These are phyloP conservation scores for Heliconius cydno DNA, from an alignment of 2,888 invertebrate species.

Conservation along the genomic window DNA sequence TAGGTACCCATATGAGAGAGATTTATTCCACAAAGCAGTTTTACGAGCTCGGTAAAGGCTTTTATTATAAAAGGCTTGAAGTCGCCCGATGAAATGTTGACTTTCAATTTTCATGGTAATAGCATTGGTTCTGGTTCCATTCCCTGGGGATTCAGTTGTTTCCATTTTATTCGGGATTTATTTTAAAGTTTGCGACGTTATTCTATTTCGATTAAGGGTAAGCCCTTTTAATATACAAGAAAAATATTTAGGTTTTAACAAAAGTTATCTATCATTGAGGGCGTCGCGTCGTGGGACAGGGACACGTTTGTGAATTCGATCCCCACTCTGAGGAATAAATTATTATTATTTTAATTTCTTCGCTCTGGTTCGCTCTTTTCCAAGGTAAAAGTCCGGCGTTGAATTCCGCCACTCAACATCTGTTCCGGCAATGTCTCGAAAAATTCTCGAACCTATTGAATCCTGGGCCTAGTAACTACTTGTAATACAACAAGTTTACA, in stretches of 20 bases:
- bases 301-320: too few relatives aligned
- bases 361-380: too few relatives aligned
- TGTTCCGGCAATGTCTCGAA: too few relatives aligned
- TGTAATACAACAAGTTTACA: neutral
- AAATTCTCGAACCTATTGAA: neutral
- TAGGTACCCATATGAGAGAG: constrained; percentile 25
- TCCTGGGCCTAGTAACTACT: neutral
- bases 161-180: constrained; percentile 36
- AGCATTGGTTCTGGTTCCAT: constrained; percentile 47
- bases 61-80: constrained; percentile 46
- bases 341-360: too few relatives aligned
- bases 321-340: too few relatives aligned
- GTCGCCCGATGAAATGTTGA: constrained; percentile 55
- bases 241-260: neutral
- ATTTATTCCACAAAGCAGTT: constrained; percentile 41
- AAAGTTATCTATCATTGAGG: neutral
- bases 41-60: constrained; percentile 41
- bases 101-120: constrained; percentile 60
- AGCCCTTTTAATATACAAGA: neutral
- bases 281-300: too few relatives aligned
- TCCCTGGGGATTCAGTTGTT: constrained; percentile 40
- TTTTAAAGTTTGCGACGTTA: constrained; percentile 26
- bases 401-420: too few relatives aligned
- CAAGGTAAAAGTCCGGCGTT: too few relatives aligned
- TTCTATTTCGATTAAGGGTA: constrained; percentile 3